Evolutionary conservation across 2,888 invertebrate species (phyloP), one percentile per base, ranked within the genome.

Genomic region (Plebejus anna): DNA sequence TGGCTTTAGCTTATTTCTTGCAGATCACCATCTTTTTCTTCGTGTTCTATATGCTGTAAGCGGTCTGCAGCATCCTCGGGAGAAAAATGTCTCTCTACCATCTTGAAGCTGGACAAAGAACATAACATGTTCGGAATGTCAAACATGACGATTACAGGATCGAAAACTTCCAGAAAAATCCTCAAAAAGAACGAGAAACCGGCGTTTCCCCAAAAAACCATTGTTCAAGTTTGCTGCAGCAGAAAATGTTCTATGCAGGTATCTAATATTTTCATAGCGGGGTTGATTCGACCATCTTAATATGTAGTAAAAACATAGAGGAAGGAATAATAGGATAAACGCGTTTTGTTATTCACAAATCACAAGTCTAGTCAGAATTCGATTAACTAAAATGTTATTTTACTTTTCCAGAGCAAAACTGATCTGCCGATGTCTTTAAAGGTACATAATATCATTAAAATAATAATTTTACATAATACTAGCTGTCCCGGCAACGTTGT

Each of bases 121-220:
- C 91, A 92, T 79, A 93, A 94, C 77, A 80, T 94, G 84, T 94
- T 94, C 81, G 93, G 93, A 1, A 79, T 94, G 32, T 92, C 92
- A 2, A 89, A 90, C 80, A 88, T 92, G 77, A 85, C 90, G 59
- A 88, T 91, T 70, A 84, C 88, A 79, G 88, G 87, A 75, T 79
- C 87, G 61, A 85, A 82, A 55, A 80, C 83, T 59, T 87, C 87
- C 38, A 87, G 83, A 79, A 87, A 85, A 77, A 84, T 80, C 70
- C 84, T 85, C 57, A 90, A 88, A 76, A 86, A 89, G 0, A 87
- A 88, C 22, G 85, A 87, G 1, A 88, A 82, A 70, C 84, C 93
- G 1, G 89, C 86, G 16, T 94, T 94, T 75, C 92, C 86, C 72
- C 93, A 94, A 80, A 91, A 89, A 28, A 87, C 92, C n/a, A 92